Base-by-base conservation (phyloP, 2,888 invertebrate genomes). In the Cacoxenus indagator region DNA sequence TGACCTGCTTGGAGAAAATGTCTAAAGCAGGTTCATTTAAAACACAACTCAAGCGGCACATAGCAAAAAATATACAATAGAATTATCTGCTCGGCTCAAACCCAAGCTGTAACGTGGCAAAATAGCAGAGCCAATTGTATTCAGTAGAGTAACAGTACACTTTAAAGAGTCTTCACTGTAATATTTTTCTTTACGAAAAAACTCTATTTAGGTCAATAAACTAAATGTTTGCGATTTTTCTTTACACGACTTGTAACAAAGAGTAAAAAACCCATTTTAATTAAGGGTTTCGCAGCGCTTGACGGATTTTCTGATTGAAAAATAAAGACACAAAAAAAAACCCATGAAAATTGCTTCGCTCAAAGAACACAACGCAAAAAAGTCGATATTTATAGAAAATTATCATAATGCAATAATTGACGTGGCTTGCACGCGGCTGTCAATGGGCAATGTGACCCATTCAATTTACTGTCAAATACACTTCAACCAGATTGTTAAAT, bases 201-300 rank as follows among this genome's bases (percentile, higher is more conserved):
- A 22, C 19, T 17, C 22, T 78, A 75, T 80, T 76, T 74, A 68
- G 75, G 75, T 71, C 74, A 75, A 76, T 77, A 73, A 82, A 80
- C 71, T 69, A 74, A 74, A 67, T 70, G 69, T 67, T 70, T 70
- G 67, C 22, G 9, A 1, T 51, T 22, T 22, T 51, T 51, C 9
- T 51, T 51, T 51, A 19, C 37, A 37, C 6, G 6, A 48, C 19
- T 22, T 51, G 17, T 22, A 22, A 4, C 69, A 70, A 64, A 71
- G 64, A 67, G n/a, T n/a, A 64, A 66, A 68, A 67, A 72, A 72
- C 72, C 67, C 43, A 59, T 61, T 71, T 73, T 55, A 73, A 70
- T 69, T 71, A 78, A 75, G 74, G 72, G 72, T 27, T 9, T 59
- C 11, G 26, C 29, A 9, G 19, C 19, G 19, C 31, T 19, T 51